These are phyloP conservation scores for Macaria liturata DNA, from an alignment of 2,888 invertebrate species.

Conservation along the genomic window DNA sequence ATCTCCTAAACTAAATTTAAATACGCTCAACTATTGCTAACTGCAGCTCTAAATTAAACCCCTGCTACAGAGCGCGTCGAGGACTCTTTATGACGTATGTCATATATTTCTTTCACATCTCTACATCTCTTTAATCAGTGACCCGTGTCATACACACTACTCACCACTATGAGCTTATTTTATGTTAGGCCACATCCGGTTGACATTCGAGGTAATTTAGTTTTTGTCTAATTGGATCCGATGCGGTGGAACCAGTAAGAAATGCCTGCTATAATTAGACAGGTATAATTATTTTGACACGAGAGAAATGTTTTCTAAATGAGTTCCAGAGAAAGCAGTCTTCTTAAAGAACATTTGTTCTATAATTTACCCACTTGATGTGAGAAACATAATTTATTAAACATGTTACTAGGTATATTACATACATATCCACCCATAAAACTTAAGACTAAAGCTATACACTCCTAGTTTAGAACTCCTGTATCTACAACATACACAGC, in stretches of 20 bases:
- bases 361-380: too few species aligned
- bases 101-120: constrained; percentile 48
- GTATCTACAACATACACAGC: too few species aligned
- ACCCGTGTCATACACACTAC: constrained; percentile 17
- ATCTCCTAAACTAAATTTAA: constrained; percentile 75
- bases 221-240: constrained; percentile 25
- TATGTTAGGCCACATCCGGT: constrained; percentile 27
- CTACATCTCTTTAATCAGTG: constrained; percentile 32
- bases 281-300: too few species aligned
- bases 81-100: constrained; percentile 47
- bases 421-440: too few species aligned
- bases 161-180: too few species aligned
- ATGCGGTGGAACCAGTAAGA: constrained; percentile 6
- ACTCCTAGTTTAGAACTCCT: too few species aligned
- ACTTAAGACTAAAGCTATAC: too few species aligned
- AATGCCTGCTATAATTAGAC: neutral
- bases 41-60: constrained; percentile 55
- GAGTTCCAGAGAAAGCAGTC: neutral
- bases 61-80: constrained; percentile 45
- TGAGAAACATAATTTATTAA: too few species aligned
- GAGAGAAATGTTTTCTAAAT: neutral
- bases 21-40: constrained; percentile 57
- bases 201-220: constrained; percentile 30
- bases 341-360: too few species aligned
- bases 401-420: too few species aligned